Evolutionary conservation across 2,888 invertebrate genomes (phyloP), one percentile per base, ranked within the genome.

Genomic region (Sphaerophoria rueppellii): DNA sequence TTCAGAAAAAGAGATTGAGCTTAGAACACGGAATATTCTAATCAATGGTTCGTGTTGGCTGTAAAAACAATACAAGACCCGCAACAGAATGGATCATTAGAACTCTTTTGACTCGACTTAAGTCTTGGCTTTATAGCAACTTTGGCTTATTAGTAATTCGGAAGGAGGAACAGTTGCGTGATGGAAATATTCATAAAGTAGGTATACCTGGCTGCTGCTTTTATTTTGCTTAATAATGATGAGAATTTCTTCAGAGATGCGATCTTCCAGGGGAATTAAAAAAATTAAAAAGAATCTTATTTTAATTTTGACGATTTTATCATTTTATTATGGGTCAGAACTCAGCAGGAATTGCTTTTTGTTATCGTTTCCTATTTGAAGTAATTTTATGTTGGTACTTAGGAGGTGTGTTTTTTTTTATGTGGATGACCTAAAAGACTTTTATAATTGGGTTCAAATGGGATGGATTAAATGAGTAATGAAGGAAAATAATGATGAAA

Each of bases 51-150:
- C 65, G 50, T 65, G 65, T 48, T 40, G 12, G 16, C 37, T 58
- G 37, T 24, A 24, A 24, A 24, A 24, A 24, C 24, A 5, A 9
- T 50, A 9, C 4, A 14, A 35, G 16, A 35, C 6, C 1, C 63
- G 1, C 65, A 48, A 48, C 35, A 16, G 65, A 65, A 65, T 50
- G 65, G 65, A 50, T 65, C 48, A 65, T 65, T 65, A 50, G 65
- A 65, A 50, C 35, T 65, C 50, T 50, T 65, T 50, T 65, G 50
- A 65, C 65, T 65, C 6, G 11, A 2, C 50, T 65, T 16, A 48
- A 24, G 24, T 24, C 24, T 24, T 24, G 6, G 24, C 35, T 63
- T 9, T 9, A 40, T 40, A 6, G 9, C n/a, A 1, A 48, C 48
- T 50, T 16, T 37, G 6, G 9, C 34, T 65, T 65, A 34, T 65